These are phyloP conservation scores for Ardeotis arabs DNA, from an alignment of 2,113 vertebrate genomes.

Conservation along the genomic window DNA sequence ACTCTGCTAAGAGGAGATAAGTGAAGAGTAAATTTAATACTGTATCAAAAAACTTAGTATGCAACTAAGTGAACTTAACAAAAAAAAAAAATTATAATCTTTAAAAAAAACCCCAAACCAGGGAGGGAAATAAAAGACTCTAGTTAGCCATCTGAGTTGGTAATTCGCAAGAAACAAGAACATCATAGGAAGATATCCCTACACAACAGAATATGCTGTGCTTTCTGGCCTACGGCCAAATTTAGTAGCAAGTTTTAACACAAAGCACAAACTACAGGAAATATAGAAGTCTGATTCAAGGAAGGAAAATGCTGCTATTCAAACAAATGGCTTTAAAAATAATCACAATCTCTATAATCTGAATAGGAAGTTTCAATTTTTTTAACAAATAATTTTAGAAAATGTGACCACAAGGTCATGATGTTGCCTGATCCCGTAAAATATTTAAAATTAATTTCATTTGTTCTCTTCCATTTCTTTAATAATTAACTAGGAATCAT, in stretches of 20 bases:
- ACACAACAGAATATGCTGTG: background rate
- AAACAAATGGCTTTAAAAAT: background rate
- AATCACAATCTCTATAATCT: background rate
- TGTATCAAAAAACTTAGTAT: background rate
- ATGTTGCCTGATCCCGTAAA: background rate
- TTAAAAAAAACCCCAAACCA: rapidly evolving
- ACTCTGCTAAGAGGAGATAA: background rate
- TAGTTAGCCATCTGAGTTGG: background rate
- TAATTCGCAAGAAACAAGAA: background rate
- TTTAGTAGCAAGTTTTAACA: background rate
- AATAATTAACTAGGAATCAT: conserved; percentile 31
- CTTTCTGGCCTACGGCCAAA: background rate
- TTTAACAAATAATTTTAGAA: background rate
- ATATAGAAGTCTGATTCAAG: background rate
- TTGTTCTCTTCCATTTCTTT: conserved; percentile 18
- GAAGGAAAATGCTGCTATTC: background rate
- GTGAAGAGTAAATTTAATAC: background rate
- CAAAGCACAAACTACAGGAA: background rate
- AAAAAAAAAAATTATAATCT: background rate
- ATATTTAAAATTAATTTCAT: conserved; percentile 58
- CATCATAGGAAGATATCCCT: background rate
- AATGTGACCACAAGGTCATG: background rate
- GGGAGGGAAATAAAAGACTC: background rate
- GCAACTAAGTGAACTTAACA: background rate
- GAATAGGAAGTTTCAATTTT: background rate